Conservation (phyloP, 2,888 invertebrate genomes). For the Philaethria dido region DNA sequence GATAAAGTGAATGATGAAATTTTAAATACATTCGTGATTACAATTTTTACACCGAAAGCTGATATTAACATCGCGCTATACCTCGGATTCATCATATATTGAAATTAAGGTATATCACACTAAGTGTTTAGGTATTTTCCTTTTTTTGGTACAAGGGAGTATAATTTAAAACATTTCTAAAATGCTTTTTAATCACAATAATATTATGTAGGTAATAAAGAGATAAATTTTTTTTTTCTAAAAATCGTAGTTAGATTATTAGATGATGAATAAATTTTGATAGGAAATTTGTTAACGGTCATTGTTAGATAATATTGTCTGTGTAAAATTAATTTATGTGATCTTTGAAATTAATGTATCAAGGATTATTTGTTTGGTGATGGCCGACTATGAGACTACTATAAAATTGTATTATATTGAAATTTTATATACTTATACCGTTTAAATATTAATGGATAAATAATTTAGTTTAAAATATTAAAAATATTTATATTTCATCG, state of each 20-base stretch:
- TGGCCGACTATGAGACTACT: slow-evolving; percentile 52
- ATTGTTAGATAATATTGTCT: slow-evolving; percentile 74
- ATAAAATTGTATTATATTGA: background rate
- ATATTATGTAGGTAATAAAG: slow-evolving; percentile 51
- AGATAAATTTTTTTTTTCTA: slow-evolving; percentile 56
- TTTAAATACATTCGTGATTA: slow-evolving; percentile 51
- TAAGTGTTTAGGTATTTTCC: slow-evolving; percentile 70
- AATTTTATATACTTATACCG: too few species aligned
- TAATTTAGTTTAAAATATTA: too few species aligned
- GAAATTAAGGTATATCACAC: slow-evolving; percentile 55
- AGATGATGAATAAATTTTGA: slow-evolving; percentile 66
- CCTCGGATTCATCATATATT: slow-evolving; percentile 34
- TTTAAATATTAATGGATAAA: too few species aligned
- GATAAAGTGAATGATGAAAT: slow-evolving; percentile 46
- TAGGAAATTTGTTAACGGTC: slow-evolving; percentile 76
- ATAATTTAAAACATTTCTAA: slow-evolving; percentile 68
- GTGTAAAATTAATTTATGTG: slow-evolving; percentile 71
- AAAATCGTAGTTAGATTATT: slow-evolving; percentile 70
- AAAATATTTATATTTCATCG: too few species aligned
- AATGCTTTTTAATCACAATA: slow-evolving; percentile 74
- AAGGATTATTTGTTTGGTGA: slow-evolving; percentile 49
- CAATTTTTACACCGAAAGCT: slow-evolving; percentile 45
- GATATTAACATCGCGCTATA: slow-evolving; percentile 48
- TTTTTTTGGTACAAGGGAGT: slow-evolving; percentile 74
- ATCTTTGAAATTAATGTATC: slow-evolving; percentile 68